phyloP scores from a whole-genome alignment of 2,888 invertebrate species.

The Cynaeus angustus region DNA sequence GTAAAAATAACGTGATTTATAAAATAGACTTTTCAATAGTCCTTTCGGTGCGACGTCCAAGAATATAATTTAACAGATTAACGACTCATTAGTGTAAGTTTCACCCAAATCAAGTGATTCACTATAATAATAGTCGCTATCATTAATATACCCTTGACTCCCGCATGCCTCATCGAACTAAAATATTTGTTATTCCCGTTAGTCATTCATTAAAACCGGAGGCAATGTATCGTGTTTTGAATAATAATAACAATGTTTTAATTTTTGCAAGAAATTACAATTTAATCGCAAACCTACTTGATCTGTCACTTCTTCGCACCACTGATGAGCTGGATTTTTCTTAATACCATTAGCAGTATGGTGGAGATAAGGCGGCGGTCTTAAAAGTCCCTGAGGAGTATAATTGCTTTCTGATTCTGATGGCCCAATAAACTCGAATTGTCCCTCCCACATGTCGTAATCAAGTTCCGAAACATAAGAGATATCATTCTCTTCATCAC shows the following conservation, averaged over 20 bases:
- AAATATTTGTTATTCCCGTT: not conserved
- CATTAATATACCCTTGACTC: constrained; percentile 6
- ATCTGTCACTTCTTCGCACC: constrained; percentile 75
- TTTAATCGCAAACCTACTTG: constrained; percentile 72
- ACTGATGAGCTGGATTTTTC: constrained; percentile 74
- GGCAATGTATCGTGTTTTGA: not conserved
- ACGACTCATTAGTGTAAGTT: not conserved
- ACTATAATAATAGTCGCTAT: no score
- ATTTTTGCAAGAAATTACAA: no score
- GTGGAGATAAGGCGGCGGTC: constrained; percentile 54
- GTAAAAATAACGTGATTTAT: no score
- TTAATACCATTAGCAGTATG: constrained; percentile 72
- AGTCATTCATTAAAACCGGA: not conserved
- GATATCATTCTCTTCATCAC: constrained; percentile 67
- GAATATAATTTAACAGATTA: no score
- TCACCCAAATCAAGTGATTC: constrained; percentile 12
- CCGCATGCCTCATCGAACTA: not conserved
- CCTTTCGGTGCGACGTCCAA: no score
- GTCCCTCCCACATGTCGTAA: constrained; percentile 92
- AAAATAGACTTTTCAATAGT: no score
- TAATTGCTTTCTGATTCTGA: constrained; percentile 54
- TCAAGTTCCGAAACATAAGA: constrained; percentile 78
- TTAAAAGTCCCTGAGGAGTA: constrained; percentile 61
- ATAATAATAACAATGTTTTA: not conserved
- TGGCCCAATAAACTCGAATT: constrained; percentile 87